Evolutionary conservation across 30 jellyfish, hydroid and myxozoan genomes (phyloP).

Genomic region (Catostylus mosaicus): DNA sequence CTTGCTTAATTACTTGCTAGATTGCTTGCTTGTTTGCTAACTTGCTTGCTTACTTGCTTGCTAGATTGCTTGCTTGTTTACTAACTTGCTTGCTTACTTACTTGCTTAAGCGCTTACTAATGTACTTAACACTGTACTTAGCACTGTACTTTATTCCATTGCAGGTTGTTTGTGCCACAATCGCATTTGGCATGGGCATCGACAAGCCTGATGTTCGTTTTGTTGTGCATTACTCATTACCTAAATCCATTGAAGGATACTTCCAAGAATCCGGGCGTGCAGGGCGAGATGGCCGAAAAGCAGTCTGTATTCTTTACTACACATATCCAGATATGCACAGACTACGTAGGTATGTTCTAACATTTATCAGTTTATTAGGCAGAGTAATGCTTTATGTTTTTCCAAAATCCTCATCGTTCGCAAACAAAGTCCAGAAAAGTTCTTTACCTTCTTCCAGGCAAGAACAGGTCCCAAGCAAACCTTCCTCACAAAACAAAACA

Average conservation of each 20-base stretch:
- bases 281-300: constrained; percentile 97
- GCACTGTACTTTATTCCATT: not conserved
- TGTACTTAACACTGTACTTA: not conserved
- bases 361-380: not conserved
- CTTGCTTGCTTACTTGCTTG: too few relatives aligned
- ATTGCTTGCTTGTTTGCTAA: too few relatives aligned
- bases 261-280: constrained; percentile 99
- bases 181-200: constrained; percentile 99
- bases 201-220: constrained; percentile 99
- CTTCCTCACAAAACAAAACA: too few relatives aligned
- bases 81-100: too few relatives aligned
- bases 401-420: too few relatives aligned
- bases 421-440: too few relatives aligned
- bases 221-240: constrained; percentile 95
- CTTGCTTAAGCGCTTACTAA: too few relatives aligned
- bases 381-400: too few relatives aligned
- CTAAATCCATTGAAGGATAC: constrained; percentile 98
- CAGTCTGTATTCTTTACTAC: constrained; percentile 89
- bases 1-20: too few relatives aligned
- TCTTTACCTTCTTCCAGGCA: too few relatives aligned
- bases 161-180: constrained; percentile 96
- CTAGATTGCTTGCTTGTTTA: not conserved
- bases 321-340: constrained; percentile 92
- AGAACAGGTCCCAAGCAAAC: too few relatives aligned
- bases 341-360: constrained; percentile 73